Percentiles rank a stretch among this genome's conserved stretches.
Conservation (phyloP, 37 sponge, comb jelly and placozoan genomes). For the Theonella swinhoei region DNA sequence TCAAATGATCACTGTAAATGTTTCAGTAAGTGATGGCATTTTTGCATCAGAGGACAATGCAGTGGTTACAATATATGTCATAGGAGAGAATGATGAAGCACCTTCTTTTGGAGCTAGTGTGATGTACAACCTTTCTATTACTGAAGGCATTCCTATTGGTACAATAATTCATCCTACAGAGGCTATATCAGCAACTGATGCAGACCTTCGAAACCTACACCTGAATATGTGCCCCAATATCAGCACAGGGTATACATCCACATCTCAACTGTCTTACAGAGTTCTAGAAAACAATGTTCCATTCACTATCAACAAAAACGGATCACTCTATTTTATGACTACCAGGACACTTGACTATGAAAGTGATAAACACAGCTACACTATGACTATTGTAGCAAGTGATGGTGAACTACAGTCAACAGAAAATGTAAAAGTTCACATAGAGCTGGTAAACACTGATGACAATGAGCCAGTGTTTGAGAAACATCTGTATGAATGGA, state of each 20-base stretch:
- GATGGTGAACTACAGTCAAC: constrained; percentile 24
- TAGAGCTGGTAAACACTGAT: constrained; percentile 60
- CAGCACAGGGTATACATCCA: neutral
- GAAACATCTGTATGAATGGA: constrained; percentile 45
- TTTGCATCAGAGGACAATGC: constrained; percentile 24
- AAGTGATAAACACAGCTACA: constrained; percentile 13
- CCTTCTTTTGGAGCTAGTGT: constrained; percentile 38
- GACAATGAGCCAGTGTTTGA: constrained; percentile 61
- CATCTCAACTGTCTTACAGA: constrained; percentile 3
- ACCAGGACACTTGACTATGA: constrained; percentile 68
- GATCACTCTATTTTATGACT: constrained; percentile 12
- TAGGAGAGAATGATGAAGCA: constrained; percentile 55
- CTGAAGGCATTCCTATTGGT: constrained; percentile 14
- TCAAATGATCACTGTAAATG: constrained; percentile 27
- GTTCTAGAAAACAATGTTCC: constrained; percentile 32
- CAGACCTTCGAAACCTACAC: constrained; percentile 10
- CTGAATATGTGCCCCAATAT: constrained; percentile 3
- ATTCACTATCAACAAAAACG: constrained; percentile 29
- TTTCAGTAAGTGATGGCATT: constrained; percentile 61
- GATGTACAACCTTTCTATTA: neutral
- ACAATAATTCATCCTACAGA: constrained; percentile 6
- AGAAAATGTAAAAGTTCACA: constrained; percentile 21
- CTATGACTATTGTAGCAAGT: constrained; percentile 44
- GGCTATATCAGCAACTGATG: constrained; percentile 23
- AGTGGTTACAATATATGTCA: constrained; percentile 41